Percentiles rank a stretch among this genome's conserved stretches.
phyloP scores from a whole-genome alignment of 2,113 vertebrate species.

The Prochilodus magdalenae region DNA sequence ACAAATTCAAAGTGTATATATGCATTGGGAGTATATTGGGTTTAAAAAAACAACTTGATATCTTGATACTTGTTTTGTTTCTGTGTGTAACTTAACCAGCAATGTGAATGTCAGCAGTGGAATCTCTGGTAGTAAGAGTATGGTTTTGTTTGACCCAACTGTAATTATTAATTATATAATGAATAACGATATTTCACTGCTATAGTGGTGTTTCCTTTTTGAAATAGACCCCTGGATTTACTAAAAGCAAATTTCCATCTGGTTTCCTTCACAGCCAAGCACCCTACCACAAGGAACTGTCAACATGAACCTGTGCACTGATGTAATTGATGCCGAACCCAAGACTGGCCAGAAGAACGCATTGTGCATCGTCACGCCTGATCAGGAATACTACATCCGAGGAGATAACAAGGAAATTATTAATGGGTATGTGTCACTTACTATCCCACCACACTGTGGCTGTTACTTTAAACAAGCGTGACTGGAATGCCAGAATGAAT shows the following conservation, averaged over 20 bases:
- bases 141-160: neutral
- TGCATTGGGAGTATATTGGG: no score
- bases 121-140: neutral
- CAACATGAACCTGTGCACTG: slow-evolving; percentile 83
- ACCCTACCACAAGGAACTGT: slow-evolving; percentile 83
- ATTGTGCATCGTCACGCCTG: slow-evolving; percentile 80
- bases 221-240: neutral
- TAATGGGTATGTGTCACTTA: slow-evolving; percentile 72
- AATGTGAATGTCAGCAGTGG: neutral
- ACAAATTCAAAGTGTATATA: no score
- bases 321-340: slow-evolving; percentile 81
- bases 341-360: slow-evolving; percentile 84
- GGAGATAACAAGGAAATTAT: slow-evolving; percentile 84
- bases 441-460: neutral
- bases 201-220: slow-evolving; percentile 9
- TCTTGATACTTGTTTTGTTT: no score
- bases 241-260: slow-evolving; percentile 26
- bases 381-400: slow-evolving; percentile 83
- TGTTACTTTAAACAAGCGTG: neutral
- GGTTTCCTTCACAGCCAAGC: slow-evolving; percentile 71
- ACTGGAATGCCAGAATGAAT: neutral
- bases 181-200: neutral
- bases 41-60: no score
- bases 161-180: no score
- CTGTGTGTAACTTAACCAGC: no score